Evolutionary conservation across 2,888 invertebrate genomes (phyloP), one percentile per base, ranked within the genome.

Genomic region (Ophion slaviceki): DNA sequence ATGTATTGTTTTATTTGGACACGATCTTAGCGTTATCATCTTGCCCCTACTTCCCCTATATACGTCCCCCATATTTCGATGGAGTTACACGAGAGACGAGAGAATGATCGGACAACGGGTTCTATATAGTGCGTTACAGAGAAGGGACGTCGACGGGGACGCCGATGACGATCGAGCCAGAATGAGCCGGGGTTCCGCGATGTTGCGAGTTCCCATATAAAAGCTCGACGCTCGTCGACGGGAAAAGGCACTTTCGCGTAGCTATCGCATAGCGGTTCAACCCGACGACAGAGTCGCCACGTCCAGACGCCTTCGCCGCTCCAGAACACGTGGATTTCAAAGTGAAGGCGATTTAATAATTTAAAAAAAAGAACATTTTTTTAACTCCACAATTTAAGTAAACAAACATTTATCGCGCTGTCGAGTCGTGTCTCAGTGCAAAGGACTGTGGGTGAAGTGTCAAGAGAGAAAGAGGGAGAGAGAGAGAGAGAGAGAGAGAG

Each of bases 191-290:
- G 90, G 91, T 90, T 90, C 90, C 91, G 89, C 90, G 83, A 90
- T 86, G 47, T 0, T 47, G 90, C 89, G 89, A 89, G 90, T 89
- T 90, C 75, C 40, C 87, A 90, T 92, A 93, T 93, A 93, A 92
- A 92, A 92, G 92, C 91, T 90, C 90, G 87, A 80, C 89, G 83
- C 87, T 89, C 91, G 86, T 91, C 88, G 91, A 91, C 91, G 87
- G 88, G 88, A 91, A 88, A 87, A 91, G 90, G 87, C 92, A 92
- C 89, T 92, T 90, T 92, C 89, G 88, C 88, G 88, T 87, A 87
- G 75, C 85, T 82, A 85, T 89, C 87, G 85, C 86, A 64, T 84
- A 82, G 85, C 85, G 75, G 86, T 84, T 87, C 81, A 81, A 67
- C 74, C n/a, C 70, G 79, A 86, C 74, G 72, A 61, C 64, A 79